phyloP scores from a whole-genome alignment of 2,888 invertebrate genomes.

The Didymodactylos carnosus region DNA sequence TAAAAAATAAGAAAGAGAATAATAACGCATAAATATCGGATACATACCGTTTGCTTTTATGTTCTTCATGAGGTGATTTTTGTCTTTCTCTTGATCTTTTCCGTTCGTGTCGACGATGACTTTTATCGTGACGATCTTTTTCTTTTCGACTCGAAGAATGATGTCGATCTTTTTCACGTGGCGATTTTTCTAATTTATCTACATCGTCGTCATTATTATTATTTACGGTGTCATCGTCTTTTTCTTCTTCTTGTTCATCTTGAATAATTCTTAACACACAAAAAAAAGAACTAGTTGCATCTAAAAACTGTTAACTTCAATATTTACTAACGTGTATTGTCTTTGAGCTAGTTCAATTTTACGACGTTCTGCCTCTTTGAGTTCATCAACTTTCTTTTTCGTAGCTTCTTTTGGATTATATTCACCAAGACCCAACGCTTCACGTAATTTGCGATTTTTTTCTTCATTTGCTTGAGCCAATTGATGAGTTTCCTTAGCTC shows the following conservation, averaged over 20 bases:
- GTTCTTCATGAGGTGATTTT: background rate
- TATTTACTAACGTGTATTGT: background rate
- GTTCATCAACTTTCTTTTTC: background rate
- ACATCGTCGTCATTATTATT: no score
- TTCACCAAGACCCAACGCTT: constrained; percentile 80
- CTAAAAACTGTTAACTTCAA: no score
- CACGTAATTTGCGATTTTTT: constrained; percentile 73
- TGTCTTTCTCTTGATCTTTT: background rate
- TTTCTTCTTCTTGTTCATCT: background rate
- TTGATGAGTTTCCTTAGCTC: constrained; percentile 76
- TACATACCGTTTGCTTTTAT: background rate
- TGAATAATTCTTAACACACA: background rate
- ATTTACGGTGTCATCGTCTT: background rate
- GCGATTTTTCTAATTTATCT: no score
- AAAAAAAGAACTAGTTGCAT: background rate
- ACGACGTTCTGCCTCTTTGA: background rate
- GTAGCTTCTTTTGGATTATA: constrained; percentile 42
- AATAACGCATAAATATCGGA: background rate
- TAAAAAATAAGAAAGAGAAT: background rate
- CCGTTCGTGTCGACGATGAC: background rate
- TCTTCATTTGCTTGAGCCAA: constrained; percentile 83
- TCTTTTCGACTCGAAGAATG: background rate
- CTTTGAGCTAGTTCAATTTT: background rate
- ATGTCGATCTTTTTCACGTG: background rate
- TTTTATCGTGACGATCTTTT: background rate